A percentile compares a stretch with the other conserved stretches of the same genome.
Evolutionary conservation across 2,113 vertebrate species (phyloP).

Genomic region (Conger conger): DNA sequence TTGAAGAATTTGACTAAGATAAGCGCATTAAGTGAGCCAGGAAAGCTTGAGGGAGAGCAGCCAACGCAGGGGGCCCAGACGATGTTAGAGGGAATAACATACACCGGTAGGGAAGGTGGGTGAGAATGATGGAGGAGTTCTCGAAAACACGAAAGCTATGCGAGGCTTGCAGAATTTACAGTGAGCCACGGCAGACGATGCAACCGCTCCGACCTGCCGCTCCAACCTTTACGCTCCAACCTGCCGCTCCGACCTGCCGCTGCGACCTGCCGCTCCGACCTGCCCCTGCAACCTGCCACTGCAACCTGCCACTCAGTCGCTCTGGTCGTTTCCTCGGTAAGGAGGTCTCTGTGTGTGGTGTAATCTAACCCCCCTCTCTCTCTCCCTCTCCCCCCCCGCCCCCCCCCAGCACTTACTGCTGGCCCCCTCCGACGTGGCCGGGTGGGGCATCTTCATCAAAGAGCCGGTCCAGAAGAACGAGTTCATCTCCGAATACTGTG

Average conservation of each 20-base stretch:
- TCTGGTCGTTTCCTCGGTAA: too few species aligned
- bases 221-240: too few species aligned
- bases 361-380: not conserved
- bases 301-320: too few species aligned
- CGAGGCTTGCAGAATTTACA: not conserved
- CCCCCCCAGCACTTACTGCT: conserved; percentile 83
- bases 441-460: conserved; percentile 99
- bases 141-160: not conserved
- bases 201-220: too few species aligned
- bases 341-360: not conserved
- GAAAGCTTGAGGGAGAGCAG: not conserved
- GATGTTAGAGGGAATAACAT: not conserved
- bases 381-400: not conserved
- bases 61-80: not conserved
- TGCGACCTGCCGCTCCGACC: too few species aligned
- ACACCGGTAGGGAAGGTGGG: not conserved
- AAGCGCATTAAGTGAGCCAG: not conserved
- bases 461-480: conserved; percentile 99
- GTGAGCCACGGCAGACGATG: not conserved
- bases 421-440: conserved; percentile 95
- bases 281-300: too few species aligned
- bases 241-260: too few species aligned
- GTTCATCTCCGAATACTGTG: conserved; percentile 98
- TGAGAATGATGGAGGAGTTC: not conserved
- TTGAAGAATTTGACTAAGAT: not conserved